Conservation (phyloP, 2,113 vertebrate genomes). For the Ranitomeya imitator region DNA sequence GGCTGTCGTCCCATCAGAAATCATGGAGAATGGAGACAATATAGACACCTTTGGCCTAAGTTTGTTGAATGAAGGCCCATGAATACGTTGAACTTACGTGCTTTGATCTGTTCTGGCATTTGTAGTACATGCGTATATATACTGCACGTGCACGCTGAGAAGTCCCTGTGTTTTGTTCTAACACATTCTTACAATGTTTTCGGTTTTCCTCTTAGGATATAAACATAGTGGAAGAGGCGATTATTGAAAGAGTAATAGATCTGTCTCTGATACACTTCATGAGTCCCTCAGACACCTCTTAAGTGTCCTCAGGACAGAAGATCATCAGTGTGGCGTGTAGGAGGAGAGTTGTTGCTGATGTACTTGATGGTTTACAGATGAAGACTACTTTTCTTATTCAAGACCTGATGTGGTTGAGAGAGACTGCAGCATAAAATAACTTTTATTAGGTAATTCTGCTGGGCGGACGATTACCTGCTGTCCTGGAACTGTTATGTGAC, state of each 20-base stretch:
- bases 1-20: too few species aligned
- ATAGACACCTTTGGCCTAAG: too few species aligned
- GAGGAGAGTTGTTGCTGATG: not conserved
- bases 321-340: not conserved
- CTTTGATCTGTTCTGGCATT: too few species aligned
- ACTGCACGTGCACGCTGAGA: too few species aligned
- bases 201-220: conserved; percentile 63
- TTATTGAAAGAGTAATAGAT: conserved; percentile 67
- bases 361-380: not conserved
- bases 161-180: not conserved
- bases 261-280: conserved; percentile 66
- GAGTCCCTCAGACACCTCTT: conserved; percentile 63
- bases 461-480: not conserved
- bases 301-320: not conserved
- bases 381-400: not conserved
- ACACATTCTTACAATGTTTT: not conserved
- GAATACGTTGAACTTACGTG: too few species aligned
- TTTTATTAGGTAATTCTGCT: not conserved
- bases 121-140: too few species aligned
- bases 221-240: conserved; percentile 66
- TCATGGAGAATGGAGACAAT: too few species aligned
- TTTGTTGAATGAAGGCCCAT: too few species aligned
- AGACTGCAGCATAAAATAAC: not conserved
- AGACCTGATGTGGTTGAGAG: not conserved
- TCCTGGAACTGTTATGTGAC: not conserved